Evolutionary conservation across 1,140 invertebrate genomes (phyloP).

Genomic region (Babylonia areolata): DNA sequence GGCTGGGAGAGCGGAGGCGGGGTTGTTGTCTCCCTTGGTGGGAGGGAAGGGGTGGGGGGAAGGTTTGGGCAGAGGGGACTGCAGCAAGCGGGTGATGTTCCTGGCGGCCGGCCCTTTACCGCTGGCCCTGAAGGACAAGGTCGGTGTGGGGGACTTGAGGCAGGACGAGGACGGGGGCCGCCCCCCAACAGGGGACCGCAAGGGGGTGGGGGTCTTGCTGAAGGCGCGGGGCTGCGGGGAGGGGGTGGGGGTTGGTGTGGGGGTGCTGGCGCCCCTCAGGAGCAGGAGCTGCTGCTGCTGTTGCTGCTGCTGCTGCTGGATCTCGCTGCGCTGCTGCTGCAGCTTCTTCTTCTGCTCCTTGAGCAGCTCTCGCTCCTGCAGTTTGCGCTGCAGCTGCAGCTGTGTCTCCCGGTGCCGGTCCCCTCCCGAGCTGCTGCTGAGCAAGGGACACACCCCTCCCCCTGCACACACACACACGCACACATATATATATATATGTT

Average conservation of each 20-base stretch:
- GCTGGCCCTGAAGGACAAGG: slow-evolving; percentile 35
- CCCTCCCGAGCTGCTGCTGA: slow-evolving; percentile 70
- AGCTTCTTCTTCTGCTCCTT: slow-evolving; percentile 85
- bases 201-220: slow-evolving; percentile 36
- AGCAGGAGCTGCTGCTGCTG: slow-evolving; percentile 29
- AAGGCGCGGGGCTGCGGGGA: slow-evolving; percentile 25
- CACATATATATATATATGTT: background rate
- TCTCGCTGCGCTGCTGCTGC: slow-evolving; percentile 77
- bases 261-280: slow-evolving; percentile 22
- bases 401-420: slow-evolving; percentile 81
- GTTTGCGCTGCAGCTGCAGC: slow-evolving; percentile 82
- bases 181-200: slow-evolving; percentile 28
- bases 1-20: slow-evolving; percentile 11
- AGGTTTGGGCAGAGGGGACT: slow-evolving; percentile 32
- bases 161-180: slow-evolving; percentile 37
- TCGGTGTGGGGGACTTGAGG: slow-evolving; percentile 33
- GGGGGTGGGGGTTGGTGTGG: slow-evolving; percentile 37
- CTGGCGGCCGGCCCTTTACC: slow-evolving; percentile 14
- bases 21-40: background rate
- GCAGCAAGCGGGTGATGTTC: slow-evolving; percentile 39
- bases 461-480: background rate
- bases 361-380: slow-evolving; percentile 83
- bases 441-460: slow-evolving; percentile 67
- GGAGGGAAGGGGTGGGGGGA: background rate
- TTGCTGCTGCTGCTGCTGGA: slow-evolving; percentile 49